Evolutionary conservation across 2,888 invertebrate genomes (phyloP), one percentile per base, ranked within the genome.

Genomic region (Nomada lathburiana): DNA sequence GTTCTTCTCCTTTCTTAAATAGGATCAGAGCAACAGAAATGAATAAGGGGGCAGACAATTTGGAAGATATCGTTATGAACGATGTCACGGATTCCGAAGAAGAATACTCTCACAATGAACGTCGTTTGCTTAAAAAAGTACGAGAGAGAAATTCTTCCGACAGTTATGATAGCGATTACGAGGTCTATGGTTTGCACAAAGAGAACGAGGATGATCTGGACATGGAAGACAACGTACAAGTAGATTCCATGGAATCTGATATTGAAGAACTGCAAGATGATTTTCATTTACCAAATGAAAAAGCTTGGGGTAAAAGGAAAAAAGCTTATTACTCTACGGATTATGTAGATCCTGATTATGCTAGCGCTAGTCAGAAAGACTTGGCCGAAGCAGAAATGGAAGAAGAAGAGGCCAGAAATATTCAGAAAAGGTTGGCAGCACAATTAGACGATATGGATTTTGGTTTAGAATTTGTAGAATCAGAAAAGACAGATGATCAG

Each of bases 291-390:
- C 98, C 98, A 0, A 96, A 98, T 93, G 95, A 96, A 2, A 96
- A 97, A 94, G 98, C 98, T 26, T 98, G 98, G 98, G 98, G 98
- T 63, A 96, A 96, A 91, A 96, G 96, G 86, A 97, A 97, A 89
- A 95, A 95, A 78, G 95, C 95, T 52, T 99, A 96, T 93, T 98
- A 98, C 94, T 96, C 97, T 69, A 97, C 98, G 0, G 98, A 98
- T 94, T 98, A 97, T 94, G 96, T 98, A 20, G 98, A 98, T 94
- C 96, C 97, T 89, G 98, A 98, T 94, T 98, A 97, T 94, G 96
- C 96, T 63, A 96, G 88, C 3, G 74, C 89, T 16, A 92, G 81
- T 91, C 96, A 96, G 55, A 95, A 95, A 88, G 96, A 97, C 90
- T 96, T 97, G 87, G 96, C 96, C 89, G 94, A 96, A 86, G 98